A percentile compares a stretch with the other conserved stretches of the same genome.
Evolutionary conservation across 2,797 vertebrate genomes (phyloP).

Genomic region (Danio albolineatus): DNA sequence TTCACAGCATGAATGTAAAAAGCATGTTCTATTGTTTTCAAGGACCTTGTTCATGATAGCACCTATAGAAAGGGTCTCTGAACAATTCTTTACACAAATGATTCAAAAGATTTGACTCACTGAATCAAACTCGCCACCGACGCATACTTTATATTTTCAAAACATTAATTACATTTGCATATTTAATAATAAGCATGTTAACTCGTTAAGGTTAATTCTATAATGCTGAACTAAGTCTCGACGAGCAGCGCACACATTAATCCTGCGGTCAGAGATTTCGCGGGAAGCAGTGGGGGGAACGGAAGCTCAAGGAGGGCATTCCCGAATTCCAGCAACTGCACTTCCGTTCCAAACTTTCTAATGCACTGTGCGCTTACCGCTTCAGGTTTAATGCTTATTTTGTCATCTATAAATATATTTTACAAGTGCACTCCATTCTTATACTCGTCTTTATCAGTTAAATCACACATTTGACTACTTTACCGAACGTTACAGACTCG

Average conservation of each 20-base stretch:
- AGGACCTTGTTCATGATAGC: not conserved
- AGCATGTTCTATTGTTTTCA: too few species aligned
- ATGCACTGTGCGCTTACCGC: not conserved
- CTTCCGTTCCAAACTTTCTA: constrained; percentile 45
- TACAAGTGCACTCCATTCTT: not conserved
- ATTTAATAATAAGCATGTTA: not conserved
- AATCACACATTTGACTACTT: not conserved
- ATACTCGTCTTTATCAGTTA: not conserved
- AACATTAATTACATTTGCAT: too few species aligned
- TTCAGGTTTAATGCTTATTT: not conserved
- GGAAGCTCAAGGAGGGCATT: constrained; percentile 26
- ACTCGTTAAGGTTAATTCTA: not conserved
- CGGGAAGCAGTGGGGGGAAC: constrained; percentile 16
- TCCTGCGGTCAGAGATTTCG: constrained; percentile 5
- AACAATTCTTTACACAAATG: not conserved
- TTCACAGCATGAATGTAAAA: too few species aligned
- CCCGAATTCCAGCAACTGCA: constrained; percentile 36
- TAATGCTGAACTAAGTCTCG: not conserved
- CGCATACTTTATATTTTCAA: not conserved
- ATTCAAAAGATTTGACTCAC: not conserved
- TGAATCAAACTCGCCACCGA: not conserved
- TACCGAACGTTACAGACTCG: not conserved
- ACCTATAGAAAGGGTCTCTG: not conserved
- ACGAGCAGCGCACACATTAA: not conserved
- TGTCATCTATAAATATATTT: not conserved